A percentile compares a stretch with the other conserved stretches of the same genome.
Evolutionary conservation across 2,797 vertebrate genomes (phyloP).

Genomic region (Tiaroga cobitis): DNA sequence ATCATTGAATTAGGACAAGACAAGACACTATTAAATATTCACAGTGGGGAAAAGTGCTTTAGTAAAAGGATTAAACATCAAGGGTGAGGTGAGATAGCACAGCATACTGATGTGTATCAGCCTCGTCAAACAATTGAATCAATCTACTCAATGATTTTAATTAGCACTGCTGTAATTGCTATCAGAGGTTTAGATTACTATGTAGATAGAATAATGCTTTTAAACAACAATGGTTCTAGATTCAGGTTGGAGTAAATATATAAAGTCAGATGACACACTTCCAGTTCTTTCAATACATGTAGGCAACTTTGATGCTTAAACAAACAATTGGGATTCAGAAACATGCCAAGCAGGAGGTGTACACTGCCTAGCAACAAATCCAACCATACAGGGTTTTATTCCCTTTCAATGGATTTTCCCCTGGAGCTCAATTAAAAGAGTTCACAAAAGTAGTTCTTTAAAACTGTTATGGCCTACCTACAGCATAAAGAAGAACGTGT

Average conservation of each 20-base stretch:
- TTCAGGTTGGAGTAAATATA: constrained; percentile 16
- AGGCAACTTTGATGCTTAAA: constrained; percentile 8
- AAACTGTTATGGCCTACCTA: constrained; percentile 4
- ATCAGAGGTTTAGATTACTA: constrained; percentile 44
- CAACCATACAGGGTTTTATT: neutral
- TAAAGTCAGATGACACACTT: constrained; percentile 10
- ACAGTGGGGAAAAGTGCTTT: constrained; percentile 47
- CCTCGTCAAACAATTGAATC: constrained; percentile 50
- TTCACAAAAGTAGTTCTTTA: neutral
- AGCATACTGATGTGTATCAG: constrained; percentile 54
- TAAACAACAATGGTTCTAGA: constrained; percentile 9
- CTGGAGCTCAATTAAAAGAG: constrained; percentile 17
- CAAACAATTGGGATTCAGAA: constrained; percentile 2
- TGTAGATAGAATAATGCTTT: constrained; percentile 30
- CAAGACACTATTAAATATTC: constrained; percentile 54
- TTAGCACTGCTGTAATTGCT: constrained; percentile 52
- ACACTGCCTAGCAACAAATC: constrained; percentile 26
- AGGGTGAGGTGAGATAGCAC: constrained; percentile 36
- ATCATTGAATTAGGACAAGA: constrained; percentile 56
- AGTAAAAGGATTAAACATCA: constrained; percentile 55
- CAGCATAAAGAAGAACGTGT: neutral
- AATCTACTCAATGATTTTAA: constrained; percentile 54
- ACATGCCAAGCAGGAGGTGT: constrained; percentile 25
- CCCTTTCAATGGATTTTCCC: neutral
- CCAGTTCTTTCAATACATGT: constrained; percentile 5